Evolutionary conservation across 2,888 invertebrate genomes (phyloP).

Genomic region (Chloroclysta siterata): DNA sequence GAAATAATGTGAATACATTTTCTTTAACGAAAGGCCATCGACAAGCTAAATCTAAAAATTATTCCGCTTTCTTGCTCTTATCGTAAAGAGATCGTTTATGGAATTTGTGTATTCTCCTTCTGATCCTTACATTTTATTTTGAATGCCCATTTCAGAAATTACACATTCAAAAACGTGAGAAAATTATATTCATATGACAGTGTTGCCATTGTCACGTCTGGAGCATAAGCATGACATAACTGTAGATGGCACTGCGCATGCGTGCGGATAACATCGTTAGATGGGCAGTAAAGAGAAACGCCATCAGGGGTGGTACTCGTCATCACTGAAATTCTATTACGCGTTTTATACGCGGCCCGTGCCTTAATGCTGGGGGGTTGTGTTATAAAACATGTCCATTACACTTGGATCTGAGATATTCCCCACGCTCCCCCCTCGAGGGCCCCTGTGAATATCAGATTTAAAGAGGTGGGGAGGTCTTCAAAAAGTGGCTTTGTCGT

Average conservation of each 20-base stretch:
- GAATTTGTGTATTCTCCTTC: slow-evolving; percentile 39
- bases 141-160: slow-evolving; percentile 44
- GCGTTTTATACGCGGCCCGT: slow-evolving; percentile 78
- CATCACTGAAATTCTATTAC: slow-evolving; percentile 82
- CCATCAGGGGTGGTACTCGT: slow-evolving; percentile 64
- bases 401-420: slow-evolving; percentile 65
- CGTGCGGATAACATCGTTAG: slow-evolving; percentile 77
- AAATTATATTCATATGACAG: slow-evolving; percentile 52
- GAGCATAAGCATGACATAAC: slow-evolving; percentile 51
- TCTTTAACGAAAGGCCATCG: slow-evolving; percentile 27
- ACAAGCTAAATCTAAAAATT: slow-evolving; percentile 28
- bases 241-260: slow-evolving; percentile 66
- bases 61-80: slow-evolving; percentile 30
- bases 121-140: slow-evolving; percentile 42
- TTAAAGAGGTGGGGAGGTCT: slow-evolving; percentile 48
- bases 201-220: slow-evolving; percentile 57
- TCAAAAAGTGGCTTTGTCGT: slow-evolving; percentile 58
- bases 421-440: slow-evolving; percentile 54
- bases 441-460: slow-evolving; percentile 48
- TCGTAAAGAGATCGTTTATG: slow-evolving; percentile 26
- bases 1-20: slow-evolving; percentile 32
- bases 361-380: slow-evolving; percentile 72
- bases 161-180: slow-evolving; percentile 50
- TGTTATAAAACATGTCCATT: slow-evolving; percentile 74
- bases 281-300: slow-evolving; percentile 66